These are phyloP conservation scores for Nemotelus pantherinus DNA, from an alignment of 2,888 invertebrate species.

Conservation along the genomic window DNA sequence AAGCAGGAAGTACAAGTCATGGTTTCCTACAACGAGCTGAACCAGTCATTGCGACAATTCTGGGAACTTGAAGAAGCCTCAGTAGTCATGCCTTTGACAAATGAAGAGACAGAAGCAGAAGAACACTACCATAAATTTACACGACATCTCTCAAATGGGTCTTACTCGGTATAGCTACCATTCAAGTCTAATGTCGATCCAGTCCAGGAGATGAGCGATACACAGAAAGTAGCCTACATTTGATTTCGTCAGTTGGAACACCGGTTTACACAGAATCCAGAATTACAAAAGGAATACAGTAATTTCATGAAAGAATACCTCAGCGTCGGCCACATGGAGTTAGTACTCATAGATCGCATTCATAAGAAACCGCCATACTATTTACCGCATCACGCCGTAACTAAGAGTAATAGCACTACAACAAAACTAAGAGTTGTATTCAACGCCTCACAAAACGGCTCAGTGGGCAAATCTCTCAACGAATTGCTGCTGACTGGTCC, in stretches of 20 bases:
- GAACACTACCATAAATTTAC: not conserved
- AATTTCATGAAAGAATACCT: constrained; percentile 52
- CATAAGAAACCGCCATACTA: constrained; percentile 12
- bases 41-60: not conserved
- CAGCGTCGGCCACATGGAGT: constrained; percentile 52
- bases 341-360: not conserved
- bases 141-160: not conserved
- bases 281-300: constrained; percentile 45
- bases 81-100: not conserved
- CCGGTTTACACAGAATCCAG: not conserved
- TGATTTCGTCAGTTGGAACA: not conserved
- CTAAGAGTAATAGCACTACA: constrained; percentile 13
- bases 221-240: not conserved
- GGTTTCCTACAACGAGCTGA: not conserved
- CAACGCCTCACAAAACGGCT: not conserved
- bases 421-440: constrained; percentile 36
- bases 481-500: constrained; percentile 14
- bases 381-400: constrained; percentile 40
- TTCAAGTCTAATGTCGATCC: not conserved
- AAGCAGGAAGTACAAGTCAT: not conserved
- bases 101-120: not conserved
- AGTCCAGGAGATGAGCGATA: not conserved
- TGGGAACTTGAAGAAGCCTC: not conserved
- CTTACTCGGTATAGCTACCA: too few species aligned
- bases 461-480: not conserved